Percentiles rank a stretch among this genome's conserved stretches.
Evolutionary conservation across 2,113 vertebrate species (phyloP).

Genomic region (Zapus hudsonius): DNA sequence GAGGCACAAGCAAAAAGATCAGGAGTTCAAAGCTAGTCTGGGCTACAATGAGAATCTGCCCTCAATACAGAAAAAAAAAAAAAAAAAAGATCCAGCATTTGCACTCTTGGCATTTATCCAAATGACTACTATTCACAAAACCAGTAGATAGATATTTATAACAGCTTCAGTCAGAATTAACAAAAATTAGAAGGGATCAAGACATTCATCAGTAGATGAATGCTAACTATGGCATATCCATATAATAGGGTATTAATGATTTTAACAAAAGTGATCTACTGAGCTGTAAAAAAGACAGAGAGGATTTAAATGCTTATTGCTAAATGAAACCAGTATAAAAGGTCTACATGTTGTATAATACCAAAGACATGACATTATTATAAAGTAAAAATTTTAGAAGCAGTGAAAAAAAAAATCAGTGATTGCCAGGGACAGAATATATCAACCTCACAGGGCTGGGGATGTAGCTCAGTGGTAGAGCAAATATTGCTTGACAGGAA

Average conservation of each 20-base stretch:
- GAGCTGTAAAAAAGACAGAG: not conserved
- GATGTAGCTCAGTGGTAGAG: not conserved
- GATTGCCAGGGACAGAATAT: not conserved
- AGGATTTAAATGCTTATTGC: not conserved
- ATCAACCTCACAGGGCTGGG: not conserved
- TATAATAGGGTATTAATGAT: not conserved
- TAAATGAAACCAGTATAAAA: slow-evolving; percentile 8
- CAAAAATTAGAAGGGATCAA: not conserved
- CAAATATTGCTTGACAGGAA: not conserved
- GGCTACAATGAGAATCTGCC: too few relatives aligned
- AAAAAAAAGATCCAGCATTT: not conserved
- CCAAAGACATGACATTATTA: not conserved
- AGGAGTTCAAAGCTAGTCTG: too few relatives aligned
- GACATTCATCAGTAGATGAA: not conserved
- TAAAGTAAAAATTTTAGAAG: slow-evolving; percentile 1
- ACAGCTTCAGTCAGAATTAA: not conserved
- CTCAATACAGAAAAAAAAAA: too few relatives aligned
- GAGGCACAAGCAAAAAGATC: too few relatives aligned
- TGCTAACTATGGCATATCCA: not conserved
- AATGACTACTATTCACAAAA: not conserved
- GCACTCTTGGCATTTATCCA: not conserved
- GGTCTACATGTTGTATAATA: not conserved
- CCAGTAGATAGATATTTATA: not conserved
- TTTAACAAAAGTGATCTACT: not conserved
- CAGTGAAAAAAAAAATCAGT: not conserved